Percentiles rank a stretch among this genome's conserved stretches.
These are phyloP conservation scores for Leguminivora glycinivorella DNA, from an alignment of 1,140 invertebrate genomes.

Conservation along the genomic window DNA sequence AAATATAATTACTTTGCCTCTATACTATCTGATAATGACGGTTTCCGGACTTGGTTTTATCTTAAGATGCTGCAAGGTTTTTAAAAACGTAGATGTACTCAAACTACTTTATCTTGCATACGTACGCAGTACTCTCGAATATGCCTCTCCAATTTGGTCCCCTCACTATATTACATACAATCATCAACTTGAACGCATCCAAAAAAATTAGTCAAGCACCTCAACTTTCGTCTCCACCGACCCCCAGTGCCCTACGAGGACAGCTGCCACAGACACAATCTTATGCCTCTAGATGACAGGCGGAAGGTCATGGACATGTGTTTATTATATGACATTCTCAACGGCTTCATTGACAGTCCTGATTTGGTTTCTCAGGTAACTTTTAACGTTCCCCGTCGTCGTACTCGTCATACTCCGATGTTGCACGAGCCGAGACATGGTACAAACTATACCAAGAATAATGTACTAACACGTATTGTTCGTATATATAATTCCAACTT, in stretches of 20 bases:
- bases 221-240: neutral
- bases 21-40: neutral
- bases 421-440: neutral
- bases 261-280: neutral
- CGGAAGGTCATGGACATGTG: neutral
- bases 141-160: constrained; percentile 15
- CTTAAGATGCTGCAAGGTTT: neutral
- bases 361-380: neutral
- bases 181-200: neutral
- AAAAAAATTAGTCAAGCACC: constrained; percentile 3
- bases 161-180: constrained; percentile 12
- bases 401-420: neutral
- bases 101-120: constrained; percentile 6
- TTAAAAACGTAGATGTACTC: neutral
- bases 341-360: neutral
- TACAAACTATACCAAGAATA: constrained; percentile 15
- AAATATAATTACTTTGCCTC: constrained; percentile 23
- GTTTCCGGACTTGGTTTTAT: neutral
- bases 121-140: constrained; percentile 14
- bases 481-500: too few relatives aligned
- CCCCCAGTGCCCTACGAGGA: neutral
- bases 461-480: neutral
- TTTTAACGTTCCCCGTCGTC: neutral
- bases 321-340: constrained; percentile 3
- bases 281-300: neutral